A percentile compares a stretch with the other conserved stretches of the same genome.
Evolutionary conservation across 2,888 invertebrate species (phyloP).

Genomic region (Cerastoderma edule): DNA sequence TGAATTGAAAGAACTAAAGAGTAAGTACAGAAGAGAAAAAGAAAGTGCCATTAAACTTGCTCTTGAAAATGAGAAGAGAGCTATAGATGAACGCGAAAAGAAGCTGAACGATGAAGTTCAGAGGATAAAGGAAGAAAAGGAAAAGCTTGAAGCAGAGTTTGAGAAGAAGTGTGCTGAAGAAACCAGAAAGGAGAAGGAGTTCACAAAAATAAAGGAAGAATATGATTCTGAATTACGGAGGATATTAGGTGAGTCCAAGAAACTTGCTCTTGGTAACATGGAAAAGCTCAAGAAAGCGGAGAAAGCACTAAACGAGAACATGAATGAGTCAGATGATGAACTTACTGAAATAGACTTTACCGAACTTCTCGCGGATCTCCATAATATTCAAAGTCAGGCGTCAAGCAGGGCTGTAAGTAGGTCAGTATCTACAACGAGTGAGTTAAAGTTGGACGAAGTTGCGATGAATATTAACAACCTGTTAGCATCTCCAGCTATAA

Average conservation of each 20-base stretch:
- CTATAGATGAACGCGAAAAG: constrained; percentile 60
- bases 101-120: constrained; percentile 68
- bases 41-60: constrained; percentile 72
- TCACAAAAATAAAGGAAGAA: constrained; percentile 70
- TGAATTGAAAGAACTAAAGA: constrained; percentile 69
- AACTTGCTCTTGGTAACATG: constrained; percentile 74
- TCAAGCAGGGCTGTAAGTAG: constrained; percentile 67
- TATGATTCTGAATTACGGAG: constrained; percentile 72
- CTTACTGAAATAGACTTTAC: constrained; percentile 56
- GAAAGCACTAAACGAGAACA: constrained; percentile 68
- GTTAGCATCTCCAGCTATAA: constrained; percentile 65
- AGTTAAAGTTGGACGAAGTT: constrained; percentile 61
- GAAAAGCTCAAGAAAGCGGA: constrained; percentile 76
- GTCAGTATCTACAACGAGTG: constrained; percentile 59
- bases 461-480: constrained; percentile 65
- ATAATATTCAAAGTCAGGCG: constrained; percentile 53
- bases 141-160: constrained; percentile 62
- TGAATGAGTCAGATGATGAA: constrained; percentile 72
- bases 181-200: constrained; percentile 68
- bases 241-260: constrained; percentile 76
- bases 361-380: constrained; percentile 54
- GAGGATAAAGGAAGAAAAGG: constrained; percentile 64
- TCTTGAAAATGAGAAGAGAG: constrained; percentile 69
- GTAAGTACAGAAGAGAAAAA: constrained; percentile 66
- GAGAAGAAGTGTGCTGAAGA: constrained; percentile 68